Conservation (phyloP, 2,888 invertebrate genomes). For the Arge pagana region DNA sequence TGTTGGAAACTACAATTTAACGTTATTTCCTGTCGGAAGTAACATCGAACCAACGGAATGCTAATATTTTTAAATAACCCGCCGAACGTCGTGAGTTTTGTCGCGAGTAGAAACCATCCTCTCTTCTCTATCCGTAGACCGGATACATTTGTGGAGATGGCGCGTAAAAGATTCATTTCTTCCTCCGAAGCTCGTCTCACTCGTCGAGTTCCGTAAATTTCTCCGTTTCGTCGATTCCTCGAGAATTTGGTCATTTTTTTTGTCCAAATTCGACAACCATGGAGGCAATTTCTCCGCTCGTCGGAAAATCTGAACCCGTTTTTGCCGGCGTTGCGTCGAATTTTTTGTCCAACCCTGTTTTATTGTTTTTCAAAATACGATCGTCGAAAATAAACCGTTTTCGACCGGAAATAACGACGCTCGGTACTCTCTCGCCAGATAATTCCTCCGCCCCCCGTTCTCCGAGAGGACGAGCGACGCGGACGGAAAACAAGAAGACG, state of each 20-base stretch:
- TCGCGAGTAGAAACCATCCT: slow-evolving; percentile 10
- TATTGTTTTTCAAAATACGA: too few relatives aligned
- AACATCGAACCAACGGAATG: slow-evolving; percentile 10
- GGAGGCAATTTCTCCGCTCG: too few relatives aligned
- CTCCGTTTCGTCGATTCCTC: too few relatives aligned
- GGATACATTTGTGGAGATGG: slow-evolving; percentile 27
- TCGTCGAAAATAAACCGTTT: not conserved
- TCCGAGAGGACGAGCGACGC: slow-evolving; percentile 15
- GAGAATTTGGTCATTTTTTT: too few relatives aligned
- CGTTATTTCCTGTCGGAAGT: slow-evolving; percentile 14
- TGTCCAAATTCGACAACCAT: too few relatives aligned
- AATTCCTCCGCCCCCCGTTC: too few relatives aligned
- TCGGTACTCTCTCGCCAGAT: too few relatives aligned
- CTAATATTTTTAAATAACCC: slow-evolving; percentile 25
- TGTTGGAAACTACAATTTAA: too few relatives aligned
- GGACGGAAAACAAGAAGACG: slow-evolving; percentile 7
- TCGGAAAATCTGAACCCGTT: too few relatives aligned
- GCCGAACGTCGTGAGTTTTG: slow-evolving; percentile 16
- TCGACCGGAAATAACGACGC: slow-evolving; percentile 21
- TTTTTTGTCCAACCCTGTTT: too few relatives aligned
- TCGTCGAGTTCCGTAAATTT: too few relatives aligned
- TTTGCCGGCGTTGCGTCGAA: too few relatives aligned
- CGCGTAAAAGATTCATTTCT: slow-evolving; percentile 35
- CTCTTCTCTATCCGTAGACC: slow-evolving; percentile 6
- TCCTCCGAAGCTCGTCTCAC: slow-evolving; percentile 20